phyloP scores from a whole-genome alignment of 2,113 vertebrate genomes.

The Tenrec ecaudatus region DNA sequence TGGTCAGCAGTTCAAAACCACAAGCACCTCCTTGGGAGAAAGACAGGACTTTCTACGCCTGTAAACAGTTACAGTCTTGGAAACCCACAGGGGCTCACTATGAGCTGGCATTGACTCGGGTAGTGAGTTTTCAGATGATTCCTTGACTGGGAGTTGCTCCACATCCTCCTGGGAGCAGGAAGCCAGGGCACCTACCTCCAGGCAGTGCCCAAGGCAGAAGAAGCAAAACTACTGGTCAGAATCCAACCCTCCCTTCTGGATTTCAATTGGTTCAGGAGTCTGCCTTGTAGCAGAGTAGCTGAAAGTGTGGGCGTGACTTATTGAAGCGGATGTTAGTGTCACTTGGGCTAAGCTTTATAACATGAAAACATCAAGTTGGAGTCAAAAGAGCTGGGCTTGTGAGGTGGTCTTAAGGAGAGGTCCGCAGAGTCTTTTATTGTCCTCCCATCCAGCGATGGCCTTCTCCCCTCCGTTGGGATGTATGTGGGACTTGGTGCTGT shows the following conservation, averaged over 20 bases:
- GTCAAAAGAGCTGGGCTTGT: background rate
- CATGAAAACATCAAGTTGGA: background rate
- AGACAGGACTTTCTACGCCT: too few species aligned
- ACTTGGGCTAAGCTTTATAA: background rate
- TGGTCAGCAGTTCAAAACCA: too few species aligned
- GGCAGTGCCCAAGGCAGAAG: background rate
- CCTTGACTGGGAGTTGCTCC: background rate
- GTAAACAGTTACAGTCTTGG: too few species aligned
- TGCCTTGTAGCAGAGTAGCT: background rate
- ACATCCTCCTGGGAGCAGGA: background rate
- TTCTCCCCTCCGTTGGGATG: background rate
- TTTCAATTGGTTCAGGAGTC: background rate
- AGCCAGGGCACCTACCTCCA: background rate
- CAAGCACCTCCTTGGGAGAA: too few species aligned
- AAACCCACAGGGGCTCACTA: too few species aligned
- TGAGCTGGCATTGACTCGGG: too few species aligned
- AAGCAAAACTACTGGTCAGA: background rate
- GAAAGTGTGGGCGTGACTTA: background rate
- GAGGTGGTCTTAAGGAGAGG: slow-evolving; percentile 16
- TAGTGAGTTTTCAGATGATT: background rate
- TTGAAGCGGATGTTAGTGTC: background rate
- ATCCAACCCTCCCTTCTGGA: background rate
- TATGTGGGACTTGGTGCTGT: background rate
- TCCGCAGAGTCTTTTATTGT: background rate
- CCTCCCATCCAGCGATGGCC: background rate